Conservation (phyloP, 2,888 invertebrate species). For the Malachius bipustulatus region DNA sequence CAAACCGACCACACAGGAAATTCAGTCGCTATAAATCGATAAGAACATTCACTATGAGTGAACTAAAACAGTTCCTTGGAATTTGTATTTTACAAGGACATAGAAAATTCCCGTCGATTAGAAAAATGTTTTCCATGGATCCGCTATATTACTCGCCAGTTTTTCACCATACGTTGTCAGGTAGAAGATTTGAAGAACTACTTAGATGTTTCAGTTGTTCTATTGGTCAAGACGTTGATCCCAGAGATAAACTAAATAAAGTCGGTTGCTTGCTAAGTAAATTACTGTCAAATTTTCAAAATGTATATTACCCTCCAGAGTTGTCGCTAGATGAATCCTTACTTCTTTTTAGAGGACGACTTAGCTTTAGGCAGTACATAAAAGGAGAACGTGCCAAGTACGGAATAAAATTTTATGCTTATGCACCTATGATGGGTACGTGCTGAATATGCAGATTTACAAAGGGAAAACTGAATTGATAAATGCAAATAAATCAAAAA, state of each 20-base stretch:
- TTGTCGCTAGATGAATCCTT: slow-evolving; percentile 5
- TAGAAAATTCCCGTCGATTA: neutral
- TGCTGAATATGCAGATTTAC: too few species aligned
- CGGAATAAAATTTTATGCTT: too few species aligned
- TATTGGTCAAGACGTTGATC: neutral
- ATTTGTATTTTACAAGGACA: slow-evolving; percentile 5
- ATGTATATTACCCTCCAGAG: slow-evolving; percentile 3
- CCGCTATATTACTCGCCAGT: slow-evolving; percentile 4
- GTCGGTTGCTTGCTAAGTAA: too few species aligned
- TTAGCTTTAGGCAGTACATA: neutral
- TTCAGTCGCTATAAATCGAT: too few species aligned
- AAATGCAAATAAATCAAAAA: slow-evolving; percentile 1
- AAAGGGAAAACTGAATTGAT: neutral
- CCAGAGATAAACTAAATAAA: neutral
- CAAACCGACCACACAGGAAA: neutral
- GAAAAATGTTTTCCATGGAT: slow-evolving; percentile 2
- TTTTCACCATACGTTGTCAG: slow-evolving; percentile 3
- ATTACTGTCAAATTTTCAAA: neutral
- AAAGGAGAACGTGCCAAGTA: neutral
- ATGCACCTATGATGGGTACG: too few species aligned
- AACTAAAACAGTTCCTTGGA: slow-evolving; percentile 5
- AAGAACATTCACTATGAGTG: slow-evolving; percentile 2
- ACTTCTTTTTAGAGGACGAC: slow-evolving; percentile 6
- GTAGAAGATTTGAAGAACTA: slow-evolving; percentile 4
- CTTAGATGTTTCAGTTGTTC: slow-evolving; percentile 4